phyloP scores from a whole-genome alignment of 1,140 invertebrate species.

The Polypedilum pembai region DNA sequence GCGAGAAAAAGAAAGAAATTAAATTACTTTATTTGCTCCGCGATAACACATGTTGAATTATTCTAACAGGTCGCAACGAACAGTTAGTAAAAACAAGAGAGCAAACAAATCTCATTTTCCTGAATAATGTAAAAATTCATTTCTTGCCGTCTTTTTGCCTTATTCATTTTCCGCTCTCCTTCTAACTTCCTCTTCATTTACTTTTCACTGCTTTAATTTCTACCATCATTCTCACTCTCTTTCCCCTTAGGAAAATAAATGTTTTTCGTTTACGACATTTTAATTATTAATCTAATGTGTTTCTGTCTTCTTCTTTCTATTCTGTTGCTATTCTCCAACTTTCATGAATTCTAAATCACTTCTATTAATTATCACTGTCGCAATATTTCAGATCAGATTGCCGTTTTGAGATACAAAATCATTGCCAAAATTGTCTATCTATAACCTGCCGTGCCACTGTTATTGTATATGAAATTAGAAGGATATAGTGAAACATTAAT shows the following conservation, averaged over 20 bases:
- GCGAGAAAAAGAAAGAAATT: slow-evolving; percentile 2
- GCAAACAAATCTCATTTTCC: slow-evolving; percentile 6
- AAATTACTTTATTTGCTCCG: slow-evolving; percentile 6
- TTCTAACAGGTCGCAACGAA: background rate
- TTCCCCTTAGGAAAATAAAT: slow-evolving; percentile 13
- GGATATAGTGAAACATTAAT: slow-evolving; percentile 9
- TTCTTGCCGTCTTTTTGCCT: background rate
- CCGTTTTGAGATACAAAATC: background rate
- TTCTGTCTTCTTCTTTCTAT: background rate
- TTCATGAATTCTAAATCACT: slow-evolving; percentile 9
- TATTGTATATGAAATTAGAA: background rate
- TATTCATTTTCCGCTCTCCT: background rate
- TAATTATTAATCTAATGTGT: slow-evolving; percentile 19
- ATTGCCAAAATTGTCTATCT: background rate
- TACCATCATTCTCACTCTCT: background rate
- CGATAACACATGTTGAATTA: slow-evolving; percentile 17
- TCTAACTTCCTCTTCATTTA: background rate
- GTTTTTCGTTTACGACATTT: slow-evolving; percentile 24
- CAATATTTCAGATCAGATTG: slow-evolving; percentile 18
- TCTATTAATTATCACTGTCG: slow-evolving; percentile 17
- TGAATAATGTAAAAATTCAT: slow-evolving; percentile 19
- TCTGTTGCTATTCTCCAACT: background rate
- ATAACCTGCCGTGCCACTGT: background rate
- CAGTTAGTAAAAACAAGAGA: background rate
- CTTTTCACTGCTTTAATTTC: background rate